Percentiles rank a stretch among this genome's conserved stretches.
Conservation (phyloP, 2,113 vertebrate genomes). For the Actenoides lindsayi region DNA sequence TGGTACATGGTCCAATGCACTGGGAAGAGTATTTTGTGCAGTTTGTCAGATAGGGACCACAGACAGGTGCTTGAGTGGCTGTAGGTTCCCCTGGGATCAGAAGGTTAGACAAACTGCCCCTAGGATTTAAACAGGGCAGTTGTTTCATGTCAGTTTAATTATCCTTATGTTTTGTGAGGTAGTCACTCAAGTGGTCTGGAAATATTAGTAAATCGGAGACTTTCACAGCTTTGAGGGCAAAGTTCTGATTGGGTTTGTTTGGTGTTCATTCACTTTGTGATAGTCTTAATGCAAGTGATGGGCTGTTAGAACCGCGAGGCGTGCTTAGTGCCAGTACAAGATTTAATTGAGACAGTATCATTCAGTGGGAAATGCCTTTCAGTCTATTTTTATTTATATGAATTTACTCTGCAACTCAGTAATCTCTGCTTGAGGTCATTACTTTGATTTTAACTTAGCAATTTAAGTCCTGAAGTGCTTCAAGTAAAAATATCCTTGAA, state of each 20-base stretch:
- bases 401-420: constrained; percentile 73
- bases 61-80: constrained; percentile 75
- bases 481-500: constrained; percentile 77
- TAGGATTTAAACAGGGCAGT: constrained; percentile 73
- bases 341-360: constrained; percentile 74
- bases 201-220: constrained; percentile 57
- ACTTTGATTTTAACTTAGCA: constrained; percentile 79
- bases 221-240: constrained; percentile 61
- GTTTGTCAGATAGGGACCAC: constrained; percentile 73
- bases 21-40: constrained; percentile 34
- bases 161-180: constrained; percentile 72
- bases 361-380: constrained; percentile 74
- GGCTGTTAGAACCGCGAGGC: constrained; percentile 62
- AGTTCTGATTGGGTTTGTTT: constrained; percentile 72
- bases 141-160: constrained; percentile 80
- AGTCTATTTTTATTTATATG: constrained; percentile 74
- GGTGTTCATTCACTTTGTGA: constrained; percentile 70
- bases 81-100: constrained; percentile 75
- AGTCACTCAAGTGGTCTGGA: constrained; percentile 68
- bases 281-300: constrained; percentile 65
- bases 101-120: constrained; percentile 86
- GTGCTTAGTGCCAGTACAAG: constrained; percentile 59
- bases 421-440: constrained; percentile 79
- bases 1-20: background rate
- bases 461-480: constrained; percentile 76